phyloP scores from a whole-genome alignment of 2,113 vertebrate species.

The Ramphastos sulfuratus region DNA sequence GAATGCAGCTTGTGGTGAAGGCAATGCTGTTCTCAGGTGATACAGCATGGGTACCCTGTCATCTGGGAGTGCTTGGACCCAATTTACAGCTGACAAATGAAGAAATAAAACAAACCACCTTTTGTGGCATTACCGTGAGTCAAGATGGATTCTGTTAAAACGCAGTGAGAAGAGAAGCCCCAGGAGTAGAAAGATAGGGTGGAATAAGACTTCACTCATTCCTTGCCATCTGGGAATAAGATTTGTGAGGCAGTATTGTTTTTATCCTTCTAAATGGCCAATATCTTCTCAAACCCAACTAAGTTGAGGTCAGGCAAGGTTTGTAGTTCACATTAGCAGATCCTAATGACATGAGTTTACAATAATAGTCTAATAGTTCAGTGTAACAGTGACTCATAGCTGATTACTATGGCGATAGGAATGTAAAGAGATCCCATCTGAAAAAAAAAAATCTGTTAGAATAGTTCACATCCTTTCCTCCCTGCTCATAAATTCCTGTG shows the following conservation, averaged over 20 bases:
- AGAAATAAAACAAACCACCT: not conserved
- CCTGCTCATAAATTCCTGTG: conserved; percentile 54
- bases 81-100: not conserved
- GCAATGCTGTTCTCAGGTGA: not conserved
- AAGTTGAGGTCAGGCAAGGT: not conserved
- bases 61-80: not conserved
- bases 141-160: not conserved
- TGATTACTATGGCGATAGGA: not conserved
- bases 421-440: conserved; percentile 44
- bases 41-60: not conserved
- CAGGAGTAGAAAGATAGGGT: not conserved
- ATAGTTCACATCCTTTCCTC: conserved; percentile 63
- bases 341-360: conserved; percentile 30
- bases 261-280: not conserved
- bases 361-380: conserved; percentile 34
- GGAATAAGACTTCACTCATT: not conserved
- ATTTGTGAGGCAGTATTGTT: conserved; percentile 1
- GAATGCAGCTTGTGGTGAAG: not conserved
- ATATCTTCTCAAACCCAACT: not conserved
- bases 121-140: not conserved
- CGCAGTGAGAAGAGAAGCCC: not conserved
- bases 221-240: not conserved
- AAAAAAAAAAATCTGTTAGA: conserved; percentile 7
- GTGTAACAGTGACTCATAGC: conserved; percentile 39
- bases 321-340: conserved; percentile 2